phyloP scores from a whole-genome alignment of 1,140 invertebrate genomes.

The Papilio polyxenes region DNA sequence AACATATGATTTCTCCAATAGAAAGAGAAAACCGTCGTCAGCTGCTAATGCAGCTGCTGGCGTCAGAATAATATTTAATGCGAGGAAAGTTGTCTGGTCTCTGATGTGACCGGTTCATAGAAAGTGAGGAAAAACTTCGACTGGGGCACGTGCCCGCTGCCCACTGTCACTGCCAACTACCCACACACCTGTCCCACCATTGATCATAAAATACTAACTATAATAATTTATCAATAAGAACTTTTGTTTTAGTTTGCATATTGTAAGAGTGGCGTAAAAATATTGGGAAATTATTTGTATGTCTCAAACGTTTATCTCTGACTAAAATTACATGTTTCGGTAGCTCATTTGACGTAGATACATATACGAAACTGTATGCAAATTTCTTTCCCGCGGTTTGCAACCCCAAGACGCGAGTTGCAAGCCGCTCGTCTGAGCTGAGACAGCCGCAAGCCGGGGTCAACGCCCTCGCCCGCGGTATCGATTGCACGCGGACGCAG shows the following conservation, averaged over 20 bases:
- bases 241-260: too few species aligned
- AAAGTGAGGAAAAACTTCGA: slow-evolving; percentile 7
- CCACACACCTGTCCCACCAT: background rate
- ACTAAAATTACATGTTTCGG: too few species aligned
- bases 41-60: background rate
- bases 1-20: background rate
- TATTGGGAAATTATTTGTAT: too few species aligned
- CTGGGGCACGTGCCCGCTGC: background rate
- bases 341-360: too few species aligned
- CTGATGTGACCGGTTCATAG: slow-evolving; percentile 4
- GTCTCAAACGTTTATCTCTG: too few species aligned
- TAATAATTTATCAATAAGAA: background rate
- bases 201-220: background rate
- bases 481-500: slow-evolving; percentile 7
- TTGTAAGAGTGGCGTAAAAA: too few species aligned
- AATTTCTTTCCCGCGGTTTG: background rate
- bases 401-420: background rate
- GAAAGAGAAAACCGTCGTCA: slow-evolving; percentile 9
- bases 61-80: slow-evolving; percentile 26
- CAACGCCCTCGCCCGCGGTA: background rate
- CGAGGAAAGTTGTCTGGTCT: slow-evolving; percentile 1
- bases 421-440: background rate
- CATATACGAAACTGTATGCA: too few species aligned
- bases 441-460: background rate
- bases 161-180: background rate